Base-by-base conservation (phyloP, 1,140 invertebrate genomes). In the Micrasema longulum region DNA sequence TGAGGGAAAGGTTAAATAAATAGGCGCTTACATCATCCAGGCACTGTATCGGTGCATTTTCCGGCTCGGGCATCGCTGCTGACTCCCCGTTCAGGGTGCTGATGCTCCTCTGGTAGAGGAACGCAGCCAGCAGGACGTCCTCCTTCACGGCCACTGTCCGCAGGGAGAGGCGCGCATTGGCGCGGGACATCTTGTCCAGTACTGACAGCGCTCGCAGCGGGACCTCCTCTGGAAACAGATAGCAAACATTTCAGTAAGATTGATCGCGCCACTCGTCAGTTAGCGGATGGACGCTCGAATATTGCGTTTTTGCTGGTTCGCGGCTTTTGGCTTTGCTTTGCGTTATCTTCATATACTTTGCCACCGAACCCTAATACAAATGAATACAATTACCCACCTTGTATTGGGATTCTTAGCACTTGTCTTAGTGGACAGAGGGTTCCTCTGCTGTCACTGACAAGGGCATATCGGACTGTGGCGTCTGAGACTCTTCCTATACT, bases 111-210 rank as follows among this genome's bases (percentile, higher is more conserved):
- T 73, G 66, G 60, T 73, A 57, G 2, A 73, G 66, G 22, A 38
- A 69, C 1, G 47, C 67, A 9, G 66, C 55, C 57, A 69, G 12
- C 11, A 69, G 22, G 9, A 69, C 72, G 41, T 73, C 72, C 14
- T 69, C 52, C 5, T 9, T 10, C 10, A 23, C 14, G 11, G 64
- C 72, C 12, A 43, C 23, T 1, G 26, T 36, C 11, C 66, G 35
- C 20, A 69, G 16, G 23, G 22, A 57, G 6, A 73, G 41, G 18
- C 72, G 55, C 2, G 72, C 72, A 16, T 69, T 55, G 9, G 72
- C 65, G 14, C 60, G 68, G 20, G 72, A 38, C 20, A 73, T 35
- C n/a, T 41, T 36, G 7, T 45, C 55, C 66, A 73, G 48, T 22
- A 73, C 57, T 5, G 12, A 18, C 47, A 73, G 60, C 3, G 38